Conservation (phyloP, 2,888 invertebrate genomes). For the Boloria euphrosyne region DNA sequence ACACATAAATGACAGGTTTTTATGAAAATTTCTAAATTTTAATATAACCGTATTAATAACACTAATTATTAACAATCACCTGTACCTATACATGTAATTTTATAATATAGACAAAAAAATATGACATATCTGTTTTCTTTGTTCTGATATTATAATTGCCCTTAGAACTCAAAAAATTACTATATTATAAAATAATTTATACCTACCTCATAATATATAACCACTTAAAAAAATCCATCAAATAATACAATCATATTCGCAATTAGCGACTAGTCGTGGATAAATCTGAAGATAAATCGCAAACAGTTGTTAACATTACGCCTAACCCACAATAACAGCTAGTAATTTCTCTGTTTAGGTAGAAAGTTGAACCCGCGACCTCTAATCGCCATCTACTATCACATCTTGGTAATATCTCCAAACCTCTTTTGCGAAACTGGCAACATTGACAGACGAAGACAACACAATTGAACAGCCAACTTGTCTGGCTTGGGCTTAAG, state of each 20-base stretch:
- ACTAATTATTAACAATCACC: too few species aligned
- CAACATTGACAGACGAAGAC: constrained; percentile 26
- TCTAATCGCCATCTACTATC: constrained; percentile 36
- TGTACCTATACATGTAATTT: too few species aligned
- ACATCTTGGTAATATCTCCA: constrained; percentile 25
- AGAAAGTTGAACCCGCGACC: constrained; percentile 57
- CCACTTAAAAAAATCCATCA: too few species aligned
- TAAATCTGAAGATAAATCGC: background rate
- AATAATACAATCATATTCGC: too few species aligned
- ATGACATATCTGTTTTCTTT: too few species aligned
- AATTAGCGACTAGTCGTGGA: too few species aligned
- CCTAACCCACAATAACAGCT: constrained; percentile 20
- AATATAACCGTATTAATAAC: background rate
- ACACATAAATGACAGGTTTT: constrained; percentile 22
- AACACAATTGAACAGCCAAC: constrained; percentile 4
- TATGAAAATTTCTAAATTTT: constrained; percentile 13
- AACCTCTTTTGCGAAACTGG: constrained; percentile 26
- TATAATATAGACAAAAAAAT: too few species aligned
- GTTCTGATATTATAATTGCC: too few species aligned
- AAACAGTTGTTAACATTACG: constrained; percentile 12
- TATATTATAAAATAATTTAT: too few species aligned
- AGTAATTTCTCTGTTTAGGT: constrained; percentile 54
- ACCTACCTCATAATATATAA: too few species aligned
- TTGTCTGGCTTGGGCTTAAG: background rate
- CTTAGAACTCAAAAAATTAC: too few species aligned